phyloP scores from a whole-genome alignment of 2,888 invertebrate genomes.

The Tiphia femorata region DNA sequence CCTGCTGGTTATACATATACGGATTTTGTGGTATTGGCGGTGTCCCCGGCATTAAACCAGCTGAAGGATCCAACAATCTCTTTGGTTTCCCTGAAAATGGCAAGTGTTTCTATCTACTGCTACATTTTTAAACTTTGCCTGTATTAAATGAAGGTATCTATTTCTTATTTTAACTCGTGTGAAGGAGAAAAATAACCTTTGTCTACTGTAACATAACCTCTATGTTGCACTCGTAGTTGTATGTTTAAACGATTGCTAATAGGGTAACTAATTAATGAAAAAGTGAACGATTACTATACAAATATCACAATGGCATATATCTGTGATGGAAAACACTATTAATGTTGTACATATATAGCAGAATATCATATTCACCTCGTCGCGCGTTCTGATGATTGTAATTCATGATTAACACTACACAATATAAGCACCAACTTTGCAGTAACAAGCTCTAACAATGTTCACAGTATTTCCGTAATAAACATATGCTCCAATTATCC shows the following conservation, averaged over 20 bases:
- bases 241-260: too few species aligned
- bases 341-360: constrained; percentile 6
- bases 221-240: too few species aligned
- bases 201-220: constrained; percentile 10
- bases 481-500: constrained; percentile 19
- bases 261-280: too few species aligned
- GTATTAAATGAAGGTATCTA: too few species aligned
- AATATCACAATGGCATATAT: too few species aligned
- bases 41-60: constrained; percentile 48
- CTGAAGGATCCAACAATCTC: constrained; percentile 62
- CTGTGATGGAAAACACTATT: too few species aligned
- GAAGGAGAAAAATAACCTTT: too few species aligned
- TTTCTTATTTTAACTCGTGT: too few species aligned
- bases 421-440: constrained; percentile 20
- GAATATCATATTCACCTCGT: constrained; percentile 53
- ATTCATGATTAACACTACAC: constrained; percentile 56
- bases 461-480: neutral
- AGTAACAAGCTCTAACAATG: neutral
- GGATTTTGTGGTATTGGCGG: constrained; percentile 50
- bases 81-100: constrained; percentile 59
- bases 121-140: too few species aligned
- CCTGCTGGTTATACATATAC: constrained; percentile 63
- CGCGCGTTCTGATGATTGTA: constrained; percentile 61
- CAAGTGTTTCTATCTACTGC: too few species aligned
- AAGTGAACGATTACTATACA: too few species aligned